phyloP scores from a whole-genome alignment of 2,888 invertebrate genomes.

The Thysanoteuthis rhombus region DNA sequence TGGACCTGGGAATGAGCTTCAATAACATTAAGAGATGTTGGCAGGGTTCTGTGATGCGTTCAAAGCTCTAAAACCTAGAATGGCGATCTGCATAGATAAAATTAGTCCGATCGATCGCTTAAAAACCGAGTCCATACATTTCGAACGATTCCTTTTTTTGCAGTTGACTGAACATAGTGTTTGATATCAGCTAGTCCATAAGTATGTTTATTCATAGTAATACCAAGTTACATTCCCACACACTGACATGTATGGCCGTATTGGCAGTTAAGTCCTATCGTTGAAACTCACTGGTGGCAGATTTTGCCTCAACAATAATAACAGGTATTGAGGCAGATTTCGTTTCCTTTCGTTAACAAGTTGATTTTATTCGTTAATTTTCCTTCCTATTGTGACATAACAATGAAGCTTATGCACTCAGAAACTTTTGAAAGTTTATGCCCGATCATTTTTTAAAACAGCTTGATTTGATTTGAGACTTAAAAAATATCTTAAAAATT shows the following conservation, averaged over 20 bases:
- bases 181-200: neutral
- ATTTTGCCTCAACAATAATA: too few relatives aligned
- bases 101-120: neutral
- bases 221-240: neutral
- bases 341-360: too few relatives aligned
- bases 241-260: neutral
- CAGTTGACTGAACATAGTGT: neutral
- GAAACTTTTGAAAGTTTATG: too few relatives aligned
- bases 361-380: too few relatives aligned
- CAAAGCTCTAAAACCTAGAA: neutral
- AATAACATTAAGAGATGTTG: neutral
- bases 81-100: neutral
- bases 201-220: neutral
- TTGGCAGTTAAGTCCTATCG: neutral
- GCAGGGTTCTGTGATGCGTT: neutral
- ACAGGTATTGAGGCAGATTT: too few relatives aligned
- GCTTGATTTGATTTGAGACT: too few relatives aligned
- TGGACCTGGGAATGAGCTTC: too few relatives aligned
- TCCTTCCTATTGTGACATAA: too few relatives aligned
- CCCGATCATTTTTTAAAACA: too few relatives aligned
- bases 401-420: too few relatives aligned
- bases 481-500: too few relatives aligned
- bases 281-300: too few relatives aligned
- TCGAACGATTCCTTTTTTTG: neutral
- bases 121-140: neutral